A percentile compares a stretch with the other conserved stretches of the same genome.
Evolutionary conservation across 2,113 vertebrate genomes (phyloP).

Genomic region (Phasianus colchicus): DNA sequence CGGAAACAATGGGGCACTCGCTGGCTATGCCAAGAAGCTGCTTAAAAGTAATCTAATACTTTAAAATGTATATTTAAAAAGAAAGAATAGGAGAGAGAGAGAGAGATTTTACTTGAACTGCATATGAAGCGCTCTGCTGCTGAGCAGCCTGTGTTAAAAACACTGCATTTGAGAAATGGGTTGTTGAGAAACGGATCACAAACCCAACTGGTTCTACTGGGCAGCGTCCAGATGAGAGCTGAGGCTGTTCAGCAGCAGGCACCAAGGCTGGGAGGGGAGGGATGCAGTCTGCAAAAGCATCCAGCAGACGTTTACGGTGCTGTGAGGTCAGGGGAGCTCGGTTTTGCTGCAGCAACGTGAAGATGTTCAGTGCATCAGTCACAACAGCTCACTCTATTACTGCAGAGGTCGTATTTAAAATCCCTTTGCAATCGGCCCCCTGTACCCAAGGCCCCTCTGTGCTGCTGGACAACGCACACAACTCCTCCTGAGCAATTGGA

Average conservation of each 20-base stretch:
- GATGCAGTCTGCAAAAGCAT: background rate
- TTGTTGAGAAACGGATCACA: background rate
- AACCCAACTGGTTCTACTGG: background rate
- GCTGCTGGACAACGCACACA: conserved; percentile 9
- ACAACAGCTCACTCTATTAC: background rate
- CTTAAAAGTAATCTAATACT: conserved; percentile 69
- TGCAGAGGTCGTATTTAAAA: background rate
- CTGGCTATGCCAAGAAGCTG: conserved; percentile 56
- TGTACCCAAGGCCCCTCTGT: background rate
- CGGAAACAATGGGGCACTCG: conserved; percentile 54
- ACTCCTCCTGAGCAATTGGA: conserved; percentile 21
- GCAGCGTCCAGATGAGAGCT: background rate
- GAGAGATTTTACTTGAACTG: background rate
- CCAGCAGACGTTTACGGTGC: background rate
- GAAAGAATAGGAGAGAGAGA: background rate
- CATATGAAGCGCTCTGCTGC: conserved; percentile 1
- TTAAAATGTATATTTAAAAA: conserved; percentile 52
- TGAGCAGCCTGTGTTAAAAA: background rate
- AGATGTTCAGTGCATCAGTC: background rate
- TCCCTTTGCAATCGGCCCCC: background rate
- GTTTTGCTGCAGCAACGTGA: background rate
- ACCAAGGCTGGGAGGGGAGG: background rate
- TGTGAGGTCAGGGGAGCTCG: background rate
- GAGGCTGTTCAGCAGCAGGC: background rate
- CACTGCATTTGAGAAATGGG: background rate